A percentile compares a stretch with the other conserved stretches of the same genome.
These are phyloP conservation scores for Potorous gilbertii DNA, from an alignment of 2,797 vertebrate genomes.

Conservation along the genomic window DNA sequence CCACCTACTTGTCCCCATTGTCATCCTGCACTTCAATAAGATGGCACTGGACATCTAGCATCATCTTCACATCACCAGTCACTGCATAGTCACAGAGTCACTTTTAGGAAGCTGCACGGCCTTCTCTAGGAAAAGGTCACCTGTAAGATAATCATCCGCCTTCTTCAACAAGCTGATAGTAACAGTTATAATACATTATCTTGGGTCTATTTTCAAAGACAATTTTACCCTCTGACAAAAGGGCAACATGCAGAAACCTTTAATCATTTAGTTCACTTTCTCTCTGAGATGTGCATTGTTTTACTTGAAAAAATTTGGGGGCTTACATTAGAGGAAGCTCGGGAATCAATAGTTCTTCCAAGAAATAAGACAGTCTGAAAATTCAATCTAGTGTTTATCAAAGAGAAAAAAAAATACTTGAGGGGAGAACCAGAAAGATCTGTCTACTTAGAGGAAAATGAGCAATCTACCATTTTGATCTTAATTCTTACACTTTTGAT, in stretches of 20 bases:
- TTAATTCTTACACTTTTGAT: no score
- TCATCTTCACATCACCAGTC: slow-evolving; percentile 91
- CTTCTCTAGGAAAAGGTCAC: slow-evolving; percentile 83
- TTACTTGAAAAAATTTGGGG: not conserved
- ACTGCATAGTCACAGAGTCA: slow-evolving; percentile 92
- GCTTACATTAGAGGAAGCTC: no score
- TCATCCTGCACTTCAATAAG: slow-evolving; percentile 93
- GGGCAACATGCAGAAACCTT: not conserved
- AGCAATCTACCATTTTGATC: no score
- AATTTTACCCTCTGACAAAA: not conserved
- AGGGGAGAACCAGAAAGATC: no score
- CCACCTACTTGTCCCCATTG: slow-evolving; percentile 95
- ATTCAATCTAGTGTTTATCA: no score
- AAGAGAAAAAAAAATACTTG: no score
- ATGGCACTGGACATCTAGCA: slow-evolving; percentile 91
- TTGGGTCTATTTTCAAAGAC: not conserved
- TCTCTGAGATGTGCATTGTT: not conserved
- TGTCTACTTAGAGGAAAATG: no score
- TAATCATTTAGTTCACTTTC: not conserved
- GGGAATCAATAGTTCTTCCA: not conserved
- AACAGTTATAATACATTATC: not conserved
- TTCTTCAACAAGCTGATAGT: not conserved
- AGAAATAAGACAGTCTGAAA: not conserved
- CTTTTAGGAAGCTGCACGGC: slow-evolving; percentile 84
- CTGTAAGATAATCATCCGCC: slow-evolving; percentile 78